Evolutionary conservation across 2,888 invertebrate genomes (phyloP), one percentile per base, ranked within the genome.

Genomic region (Coronaproctus castanopsis): DNA sequence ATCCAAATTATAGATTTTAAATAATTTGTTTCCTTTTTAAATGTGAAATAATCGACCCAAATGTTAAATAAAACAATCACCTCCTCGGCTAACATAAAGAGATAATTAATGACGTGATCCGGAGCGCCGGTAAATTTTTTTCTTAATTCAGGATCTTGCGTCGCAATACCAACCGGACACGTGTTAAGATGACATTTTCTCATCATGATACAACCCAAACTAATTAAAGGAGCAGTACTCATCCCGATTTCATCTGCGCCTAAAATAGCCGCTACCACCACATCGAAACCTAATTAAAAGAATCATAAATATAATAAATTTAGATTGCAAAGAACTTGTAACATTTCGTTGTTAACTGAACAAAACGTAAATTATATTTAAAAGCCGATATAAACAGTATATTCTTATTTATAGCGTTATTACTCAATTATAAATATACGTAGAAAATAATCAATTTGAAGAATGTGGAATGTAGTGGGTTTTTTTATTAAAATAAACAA

Each of bases 201-300:
- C 98, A 98, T 98, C 98, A 98, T 98, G 0, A 96, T 98, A 70
- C 98, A 98, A 2, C 98, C 98, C 74, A 98, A 82, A 1, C 89
- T 93, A 69, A 98, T 96, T 57, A 98, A 77, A 0, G 98, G 97
- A 2, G 96, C 97, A 0, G 98, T 98, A 71, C 95, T 95, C 76
- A 98, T 92, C 21, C 96, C 98, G 71, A 96, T 90, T 74, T 98
- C 98, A 72, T 98, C 98, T 8, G 98, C 98, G 22, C 98, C 98
- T 50, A 98, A 76, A 52, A 96, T 71, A 0, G 93, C 96, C 1
- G 95, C 97, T 22, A 97, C 88, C 67, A 95, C 81, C 23, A 98
- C 90, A 75, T 98, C 98, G 70, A 92, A 91, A 22, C 95, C 81
- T 78, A 65, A 20, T 68, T 64, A 62, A 60, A 59, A 63, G 62